A percentile compares a stretch with the other conserved stretches of the same genome.
These are phyloP conservation scores for Lamprotornis superbus DNA, from an alignment of 2,113 vertebrate genomes.

Conservation along the genomic window DNA sequence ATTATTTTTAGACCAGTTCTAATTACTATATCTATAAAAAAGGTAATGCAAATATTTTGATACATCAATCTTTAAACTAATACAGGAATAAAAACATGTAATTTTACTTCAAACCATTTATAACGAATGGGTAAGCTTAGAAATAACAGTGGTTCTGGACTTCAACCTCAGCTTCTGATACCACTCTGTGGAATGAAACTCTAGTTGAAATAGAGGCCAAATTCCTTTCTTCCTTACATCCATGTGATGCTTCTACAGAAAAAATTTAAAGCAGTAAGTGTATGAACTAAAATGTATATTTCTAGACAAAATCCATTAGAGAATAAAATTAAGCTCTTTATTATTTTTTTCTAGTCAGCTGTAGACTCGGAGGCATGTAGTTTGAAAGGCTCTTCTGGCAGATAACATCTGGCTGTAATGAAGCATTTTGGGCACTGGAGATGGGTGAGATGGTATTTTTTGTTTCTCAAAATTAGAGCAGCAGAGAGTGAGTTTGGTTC, in stretches of 20 bases:
- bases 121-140: not conserved
- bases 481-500: not conserved
- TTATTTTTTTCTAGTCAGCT: not conserved
- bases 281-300: not conserved
- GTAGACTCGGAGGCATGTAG: rapidly evolving
- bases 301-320: not conserved
- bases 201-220: not conserved
- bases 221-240: not conserved
- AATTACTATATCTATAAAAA: not conserved
- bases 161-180: not conserved
- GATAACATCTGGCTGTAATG: not conserved
- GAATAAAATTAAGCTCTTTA: not conserved
- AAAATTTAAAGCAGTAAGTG: not conserved
- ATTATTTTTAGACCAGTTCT: not conserved
- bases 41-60: slow-evolving; percentile 36
- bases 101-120: not conserved
- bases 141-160: not conserved
- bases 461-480: not conserved
- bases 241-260: not conserved
- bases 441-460: not conserved
- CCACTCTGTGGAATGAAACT: not conserved
- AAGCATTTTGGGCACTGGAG: not conserved
- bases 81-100: not conserved
- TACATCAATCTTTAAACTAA: not conserved
- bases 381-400: not conserved